A percentile compares a stretch with the other conserved stretches of the same genome.
Conservation (phyloP, 1,140 invertebrate genomes). For the Asbolus verrucosus region DNA sequence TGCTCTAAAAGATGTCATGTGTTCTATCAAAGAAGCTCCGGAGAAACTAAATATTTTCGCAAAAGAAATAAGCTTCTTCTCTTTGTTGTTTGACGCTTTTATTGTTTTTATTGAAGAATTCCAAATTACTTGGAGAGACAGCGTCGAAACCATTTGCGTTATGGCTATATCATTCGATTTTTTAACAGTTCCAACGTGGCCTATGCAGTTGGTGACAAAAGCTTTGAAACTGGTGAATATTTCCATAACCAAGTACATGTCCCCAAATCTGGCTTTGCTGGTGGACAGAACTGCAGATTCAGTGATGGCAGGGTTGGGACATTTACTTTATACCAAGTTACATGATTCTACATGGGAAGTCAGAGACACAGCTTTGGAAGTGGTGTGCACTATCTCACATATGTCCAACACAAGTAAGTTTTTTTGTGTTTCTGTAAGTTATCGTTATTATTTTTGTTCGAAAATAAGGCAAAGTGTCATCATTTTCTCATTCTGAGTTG, state of each 20-base stretch:
- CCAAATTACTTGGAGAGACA: slow-evolving; percentile 80
- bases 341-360: slow-evolving; percentile 81
- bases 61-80: slow-evolving; percentile 63
- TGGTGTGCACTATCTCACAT: slow-evolving; percentile 74
- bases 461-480: no score
- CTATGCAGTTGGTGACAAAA: slow-evolving; percentile 73
- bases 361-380: slow-evolving; percentile 77
- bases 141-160: slow-evolving; percentile 74
- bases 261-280: slow-evolving; percentile 77
- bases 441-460: no score
- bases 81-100: slow-evolving; percentile 73
- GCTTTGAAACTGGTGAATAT: slow-evolving; percentile 75
- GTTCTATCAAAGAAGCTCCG: slow-evolving; percentile 46
- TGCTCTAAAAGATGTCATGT: slow-evolving; percentile 71
- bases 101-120: slow-evolving; percentile 75
- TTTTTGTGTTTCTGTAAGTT: no score
- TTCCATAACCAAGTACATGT: slow-evolving; percentile 78
- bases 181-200: slow-evolving; percentile 63
- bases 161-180: slow-evolving; percentile 64
- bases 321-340: slow-evolving; percentile 75
- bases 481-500: no score
- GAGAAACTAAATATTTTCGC: slow-evolving; percentile 44
- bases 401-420: slow-evolving; percentile 78
- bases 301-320: slow-evolving; percentile 73
- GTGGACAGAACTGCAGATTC: slow-evolving; percentile 74